These are phyloP conservation scores for Macrostomum lignano DNA, from an alignment of 1,140 invertebrate genomes.

Conservation along the genomic window DNA sequence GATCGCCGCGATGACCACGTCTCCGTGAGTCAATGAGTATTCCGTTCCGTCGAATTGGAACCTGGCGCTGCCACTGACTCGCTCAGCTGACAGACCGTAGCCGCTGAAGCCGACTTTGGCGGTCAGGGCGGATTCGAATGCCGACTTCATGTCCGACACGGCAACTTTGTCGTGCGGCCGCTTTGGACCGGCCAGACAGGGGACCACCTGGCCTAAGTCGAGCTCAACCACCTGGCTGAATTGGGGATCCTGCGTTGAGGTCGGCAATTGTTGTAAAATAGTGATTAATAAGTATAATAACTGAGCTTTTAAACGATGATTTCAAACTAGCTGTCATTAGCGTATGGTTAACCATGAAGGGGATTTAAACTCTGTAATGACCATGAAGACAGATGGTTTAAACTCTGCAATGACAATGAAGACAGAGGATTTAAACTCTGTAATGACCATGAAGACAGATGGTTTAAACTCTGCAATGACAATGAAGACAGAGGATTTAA, in stretches of 20 bases:
- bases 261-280: background rate
- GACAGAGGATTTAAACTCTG: too few relatives aligned
- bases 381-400: too few relatives aligned
- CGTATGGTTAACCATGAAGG: too few relatives aligned
- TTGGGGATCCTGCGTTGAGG: background rate
- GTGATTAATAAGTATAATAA: conserved; percentile 7
- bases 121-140: conserved; percentile 56
- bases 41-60: conserved; percentile 51
- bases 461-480: too few relatives aligned
- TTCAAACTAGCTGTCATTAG: conserved; percentile 32
- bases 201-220: conserved; percentile 57
- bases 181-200: conserved; percentile 81
- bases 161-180: conserved; percentile 75
- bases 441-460: too few relatives aligned
- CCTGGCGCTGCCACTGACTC: conserved; percentile 36
- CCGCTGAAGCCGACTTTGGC: conserved; percentile 86
- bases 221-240: conserved; percentile 42
- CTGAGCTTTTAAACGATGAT: too few relatives aligned
- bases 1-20: conserved; percentile 87
- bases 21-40: conserved; percentile 45
- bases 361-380: too few relatives aligned
- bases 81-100: conserved; percentile 45
- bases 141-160: conserved; percentile 56
- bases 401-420: too few relatives aligned
- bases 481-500: too few relatives aligned